phyloP scores from a whole-genome alignment of 1,140 invertebrate species.

The Drosophila pallidifrons region DNA sequence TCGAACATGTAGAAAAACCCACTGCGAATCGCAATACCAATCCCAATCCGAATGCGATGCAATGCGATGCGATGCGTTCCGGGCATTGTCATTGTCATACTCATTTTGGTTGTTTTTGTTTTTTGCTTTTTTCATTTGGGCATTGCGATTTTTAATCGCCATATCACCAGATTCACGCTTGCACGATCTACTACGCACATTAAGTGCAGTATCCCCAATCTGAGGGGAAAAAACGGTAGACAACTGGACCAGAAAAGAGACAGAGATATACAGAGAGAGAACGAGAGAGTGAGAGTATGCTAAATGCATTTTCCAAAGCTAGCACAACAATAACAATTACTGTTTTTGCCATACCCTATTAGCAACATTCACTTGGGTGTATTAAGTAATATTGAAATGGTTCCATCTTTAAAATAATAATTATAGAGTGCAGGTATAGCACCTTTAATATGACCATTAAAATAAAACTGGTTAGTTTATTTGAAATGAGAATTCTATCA shows the following conservation, averaged over 20 bases:
- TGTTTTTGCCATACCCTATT: slow-evolving; percentile 22
- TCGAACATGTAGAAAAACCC: slow-evolving; percentile 31
- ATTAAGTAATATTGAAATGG: background rate
- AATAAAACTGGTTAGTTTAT: too few species aligned
- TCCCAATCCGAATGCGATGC: slow-evolving; percentile 40
- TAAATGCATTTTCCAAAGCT: slow-evolving; percentile 61
- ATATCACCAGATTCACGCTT: slow-evolving; percentile 81
- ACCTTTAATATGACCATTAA: too few species aligned
- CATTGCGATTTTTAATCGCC: slow-evolving; percentile 79
- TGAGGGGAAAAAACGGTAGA: background rate
- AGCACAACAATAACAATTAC: slow-evolving; percentile 79
- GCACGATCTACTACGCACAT: slow-evolving; percentile 81
- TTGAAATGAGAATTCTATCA: too few species aligned
- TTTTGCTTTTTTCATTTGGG: slow-evolving; percentile 43
- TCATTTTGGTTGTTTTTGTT: slow-evolving; percentile 26
- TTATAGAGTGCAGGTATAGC: too few species aligned
- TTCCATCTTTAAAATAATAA: too few species aligned
- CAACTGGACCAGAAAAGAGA: slow-evolving; percentile 6
- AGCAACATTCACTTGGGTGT: background rate
- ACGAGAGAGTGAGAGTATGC: slow-evolving; percentile 7
- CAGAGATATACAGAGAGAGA: too few species aligned
- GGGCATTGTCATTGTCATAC: slow-evolving; percentile 60
- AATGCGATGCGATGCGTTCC: slow-evolving; percentile 34
- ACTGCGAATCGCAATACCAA: slow-evolving; percentile 13
- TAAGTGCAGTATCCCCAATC: slow-evolving; percentile 59